Conservation (phyloP, 2,113 vertebrate genomes). For the Ptilorrhoa leucosticta region DNA sequence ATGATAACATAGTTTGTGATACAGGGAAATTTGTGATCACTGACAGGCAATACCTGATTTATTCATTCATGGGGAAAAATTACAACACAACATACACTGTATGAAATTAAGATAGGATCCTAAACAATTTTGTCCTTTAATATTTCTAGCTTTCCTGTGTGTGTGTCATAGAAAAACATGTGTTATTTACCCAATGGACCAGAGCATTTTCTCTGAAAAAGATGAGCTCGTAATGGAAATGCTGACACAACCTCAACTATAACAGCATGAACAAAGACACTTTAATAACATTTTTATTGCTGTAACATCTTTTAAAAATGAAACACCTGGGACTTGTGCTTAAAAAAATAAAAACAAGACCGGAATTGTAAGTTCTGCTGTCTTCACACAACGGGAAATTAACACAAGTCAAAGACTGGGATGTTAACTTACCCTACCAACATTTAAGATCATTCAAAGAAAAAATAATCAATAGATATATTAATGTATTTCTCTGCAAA, state of each 20-base stretch:
- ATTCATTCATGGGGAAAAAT: conserved; percentile 10
- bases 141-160: conserved; percentile 18
- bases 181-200: conserved; percentile 60
- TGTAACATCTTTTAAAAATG: conserved; percentile 63
- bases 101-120: not conserved
- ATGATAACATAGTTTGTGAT: not conserved
- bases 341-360: conserved; percentile 18
- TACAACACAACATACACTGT: not conserved
- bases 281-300: conserved; percentile 67
- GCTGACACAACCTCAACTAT: conserved; percentile 50
- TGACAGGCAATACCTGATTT: not conserved
- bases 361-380: not conserved
- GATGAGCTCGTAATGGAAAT: conserved; percentile 62
- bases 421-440: not conserved
- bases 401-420: not conserved
- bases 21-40: not conserved
- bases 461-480: not conserved
- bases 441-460: not conserved
- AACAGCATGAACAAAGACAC: conserved; percentile 53
- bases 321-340: conserved; percentile 44
- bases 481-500: not conserved
- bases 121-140: not conserved
- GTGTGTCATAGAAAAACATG: conserved; percentile 32
- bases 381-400: not conserved
- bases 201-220: conserved; percentile 49